Evolutionary conservation across 2,888 invertebrate genomes (phyloP).

Genomic region (Aethes cnicana): DNA sequence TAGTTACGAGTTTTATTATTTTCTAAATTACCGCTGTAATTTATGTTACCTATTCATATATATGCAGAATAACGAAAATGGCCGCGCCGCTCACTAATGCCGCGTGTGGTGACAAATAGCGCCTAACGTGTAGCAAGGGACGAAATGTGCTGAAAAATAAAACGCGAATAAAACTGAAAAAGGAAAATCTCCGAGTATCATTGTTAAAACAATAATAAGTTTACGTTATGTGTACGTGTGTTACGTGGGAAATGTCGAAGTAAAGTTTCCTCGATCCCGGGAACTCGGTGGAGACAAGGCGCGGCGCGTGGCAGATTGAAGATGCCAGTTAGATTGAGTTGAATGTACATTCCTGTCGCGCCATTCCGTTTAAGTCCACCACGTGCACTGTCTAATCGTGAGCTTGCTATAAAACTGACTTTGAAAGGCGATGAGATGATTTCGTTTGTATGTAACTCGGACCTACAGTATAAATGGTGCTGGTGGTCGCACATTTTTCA

Average conservation of each 20-base stretch:
- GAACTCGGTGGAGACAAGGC: conserved; percentile 15
- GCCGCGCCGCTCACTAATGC: neutral
- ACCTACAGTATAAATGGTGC: no score
- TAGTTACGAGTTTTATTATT: no score
- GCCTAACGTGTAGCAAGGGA: neutral
- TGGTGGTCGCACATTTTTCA: no score
- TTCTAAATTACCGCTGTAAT: no score
- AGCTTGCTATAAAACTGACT: neutral
- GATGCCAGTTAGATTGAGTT: conserved; percentile 28
- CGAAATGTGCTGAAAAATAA: conserved; percentile 1
- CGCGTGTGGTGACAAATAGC: conserved; percentile 1
- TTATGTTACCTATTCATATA: no score
- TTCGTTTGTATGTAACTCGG: no score
- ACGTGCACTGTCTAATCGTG: conserved; percentile 4
- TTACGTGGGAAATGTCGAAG: conserved; percentile 22
- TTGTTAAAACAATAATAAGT: conserved; percentile 15
- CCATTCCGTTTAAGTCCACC: conserved; percentile 11
- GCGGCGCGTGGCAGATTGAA: conserved; percentile 24
- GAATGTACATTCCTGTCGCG: conserved; percentile 20
- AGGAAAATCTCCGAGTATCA: neutral
- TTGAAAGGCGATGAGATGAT: no score
- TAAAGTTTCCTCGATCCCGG: conserved; percentile 17
- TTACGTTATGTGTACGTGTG: conserved; percentile 11
- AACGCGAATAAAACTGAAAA: neutral
- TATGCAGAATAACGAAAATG: no score